Evolutionary conservation across 1,140 invertebrate genomes (phyloP).

Genomic region (Ostrea denselamellosa): DNA sequence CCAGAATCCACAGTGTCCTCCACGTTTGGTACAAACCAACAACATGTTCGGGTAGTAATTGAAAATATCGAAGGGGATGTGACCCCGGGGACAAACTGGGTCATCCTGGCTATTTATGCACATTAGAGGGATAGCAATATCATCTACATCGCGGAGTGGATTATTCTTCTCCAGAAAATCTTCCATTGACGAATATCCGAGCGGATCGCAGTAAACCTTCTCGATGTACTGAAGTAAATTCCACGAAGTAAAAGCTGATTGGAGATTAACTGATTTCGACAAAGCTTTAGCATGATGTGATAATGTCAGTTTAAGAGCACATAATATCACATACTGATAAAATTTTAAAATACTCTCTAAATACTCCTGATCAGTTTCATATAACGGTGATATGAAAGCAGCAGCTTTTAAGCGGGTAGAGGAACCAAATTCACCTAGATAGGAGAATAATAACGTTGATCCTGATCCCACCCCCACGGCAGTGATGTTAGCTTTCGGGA

Average conservation of each 20-base stretch:
- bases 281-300: slow-evolving; percentile 63
- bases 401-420: slow-evolving; percentile 63
- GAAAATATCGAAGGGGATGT: slow-evolving; percentile 70
- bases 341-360: slow-evolving; percentile 55
- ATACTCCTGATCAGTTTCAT: slow-evolving; percentile 60
- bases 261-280: slow-evolving; percentile 61
- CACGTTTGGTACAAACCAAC: slow-evolving; percentile 64
- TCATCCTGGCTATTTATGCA: slow-evolving; percentile 74
- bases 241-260: slow-evolving; percentile 58
- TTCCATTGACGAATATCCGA: slow-evolving; percentile 63
- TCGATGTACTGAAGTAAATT: slow-evolving; percentile 63
- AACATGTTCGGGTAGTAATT: slow-evolving; percentile 69
- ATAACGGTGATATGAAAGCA: slow-evolving; percentile 68
- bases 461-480: slow-evolving; percentile 67
- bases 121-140: slow-evolving; percentile 74
- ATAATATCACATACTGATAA: slow-evolving; percentile 66
- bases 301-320: slow-evolving; percentile 63
- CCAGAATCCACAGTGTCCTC: slow-evolving; percentile 73
- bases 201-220: slow-evolving; percentile 65
- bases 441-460: slow-evolving; percentile 68
- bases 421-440: slow-evolving; percentile 71
- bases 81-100: slow-evolving; percentile 58
- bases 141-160: slow-evolving; percentile 74
- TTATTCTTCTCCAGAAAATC: slow-evolving; percentile 73
- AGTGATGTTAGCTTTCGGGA: slow-evolving; percentile 59